Evolutionary conservation across 2,113 vertebrate genomes (phyloP).

Genomic region (Thalassoma bifasciatum): DNA sequence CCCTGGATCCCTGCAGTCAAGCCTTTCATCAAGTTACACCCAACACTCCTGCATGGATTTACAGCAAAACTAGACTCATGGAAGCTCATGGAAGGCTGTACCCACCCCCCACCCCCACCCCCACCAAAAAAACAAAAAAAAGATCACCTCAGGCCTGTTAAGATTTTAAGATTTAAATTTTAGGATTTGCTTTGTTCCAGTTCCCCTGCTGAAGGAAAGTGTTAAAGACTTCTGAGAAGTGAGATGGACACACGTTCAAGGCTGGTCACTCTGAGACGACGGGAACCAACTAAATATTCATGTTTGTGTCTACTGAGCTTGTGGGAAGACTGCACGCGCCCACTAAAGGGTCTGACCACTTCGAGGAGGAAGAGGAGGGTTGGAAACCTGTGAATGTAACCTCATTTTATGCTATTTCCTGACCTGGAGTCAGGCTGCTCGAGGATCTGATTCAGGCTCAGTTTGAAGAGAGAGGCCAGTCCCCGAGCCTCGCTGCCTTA

Average conservation of each 20-base stretch:
- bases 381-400: conserved; percentile 84
- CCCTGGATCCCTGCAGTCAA: conserved; percentile 44
- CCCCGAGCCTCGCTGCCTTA: conserved; percentile 10
- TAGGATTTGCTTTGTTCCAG: conserved; percentile 2
- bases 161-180: conserved; percentile 17
- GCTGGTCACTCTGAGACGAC: conserved; percentile 31
- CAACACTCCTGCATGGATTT: conserved; percentile 40
- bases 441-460: conserved; percentile 49
- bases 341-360: conserved; percentile 80
- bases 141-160: conserved; percentile 22
- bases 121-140: too few species aligned
- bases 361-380: conserved; percentile 33
- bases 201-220: background rate
- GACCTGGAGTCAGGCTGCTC: conserved; percentile 50
- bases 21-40: conserved; percentile 32
- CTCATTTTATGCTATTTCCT: conserved; percentile 70
- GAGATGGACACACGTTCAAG: conserved; percentile 5
- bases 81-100: background rate
- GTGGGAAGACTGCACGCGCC: conserved; percentile 58
- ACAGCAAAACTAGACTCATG: conserved; percentile 9
- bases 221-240: conserved; percentile 7
- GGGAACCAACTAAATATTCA: conserved; percentile 25
- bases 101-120: too few species aligned
- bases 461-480: conserved; percentile 30
- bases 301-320: conserved; percentile 56